A percentile compares a stretch with the other conserved stretches of the same genome.
Evolutionary conservation across 2,888 invertebrate species (phyloP).

Genomic region (Megaustenia siamemsis): DNA sequence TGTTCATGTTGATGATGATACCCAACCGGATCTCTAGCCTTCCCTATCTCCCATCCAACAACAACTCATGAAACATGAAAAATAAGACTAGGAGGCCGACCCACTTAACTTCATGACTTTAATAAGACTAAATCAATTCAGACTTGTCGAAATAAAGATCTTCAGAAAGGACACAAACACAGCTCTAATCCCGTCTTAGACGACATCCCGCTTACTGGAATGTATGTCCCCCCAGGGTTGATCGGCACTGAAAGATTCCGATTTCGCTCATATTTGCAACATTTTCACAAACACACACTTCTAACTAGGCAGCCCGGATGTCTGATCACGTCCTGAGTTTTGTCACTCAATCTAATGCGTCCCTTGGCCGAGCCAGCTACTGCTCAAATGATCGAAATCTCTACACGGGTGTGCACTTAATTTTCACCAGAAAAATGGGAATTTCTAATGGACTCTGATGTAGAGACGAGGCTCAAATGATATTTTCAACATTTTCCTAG

Average conservation of each 20-base stretch:
- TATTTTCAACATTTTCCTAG: neutral
- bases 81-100: too few species aligned
- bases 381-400: constrained; percentile 21
- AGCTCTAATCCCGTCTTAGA: neutral
- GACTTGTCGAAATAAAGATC: too few species aligned
- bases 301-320: constrained; percentile 4
- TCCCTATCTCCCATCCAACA: too few species aligned
- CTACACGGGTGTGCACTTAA: constrained; percentile 43
- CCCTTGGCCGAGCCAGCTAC: neutral
- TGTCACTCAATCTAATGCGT: constrained; percentile 8
- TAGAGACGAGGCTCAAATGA: neutral
- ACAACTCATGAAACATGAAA: too few species aligned
- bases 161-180: too few species aligned
- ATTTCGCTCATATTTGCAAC: constrained; percentile 17
- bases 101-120: too few species aligned
- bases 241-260: constrained; percentile 16
- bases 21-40: too few species aligned
- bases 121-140: too few species aligned
- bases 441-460: constrained; percentile 28
- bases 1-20: too few species aligned
- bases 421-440: neutral
- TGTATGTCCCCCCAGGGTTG: neutral
- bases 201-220: neutral
- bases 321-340: constrained; percentile 10
- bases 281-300: constrained; percentile 19